Evolutionary conservation across 2,797 vertebrate genomes (phyloP), one percentile per base, ranked within the genome.

Genomic region (Notamacropus eugenii): DNA sequence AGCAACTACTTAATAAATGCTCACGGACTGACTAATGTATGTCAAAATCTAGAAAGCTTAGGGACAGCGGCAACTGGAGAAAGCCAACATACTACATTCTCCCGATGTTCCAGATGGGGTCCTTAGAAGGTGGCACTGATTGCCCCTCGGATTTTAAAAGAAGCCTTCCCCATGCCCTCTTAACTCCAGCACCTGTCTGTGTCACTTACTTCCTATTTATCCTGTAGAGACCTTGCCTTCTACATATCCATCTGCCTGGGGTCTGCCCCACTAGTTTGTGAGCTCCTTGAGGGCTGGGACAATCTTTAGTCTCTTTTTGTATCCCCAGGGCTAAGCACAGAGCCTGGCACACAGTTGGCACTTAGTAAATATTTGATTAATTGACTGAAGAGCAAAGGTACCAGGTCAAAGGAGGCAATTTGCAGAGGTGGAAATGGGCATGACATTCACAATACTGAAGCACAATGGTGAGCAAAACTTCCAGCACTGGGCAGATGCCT

Each of bases 21-120:
- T n/a, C 92, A 54, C 9, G 56, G 55, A 93, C 82, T 96, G 92
- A 87, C 58, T 54, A 50, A 93, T 82, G 16, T 91, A 62, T 95
- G 90, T 40, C 0, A 2, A 74, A 19, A n/a, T 74, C 16, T n/a
- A 74, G 62, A n/a, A 14, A 67, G 34, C 67, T 40, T 22, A 40
- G n/a, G n/a, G 67, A 40, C 13, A n/a, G 62, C 14, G 34, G 62
- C 62, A n/a, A 1, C 34, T 67, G 34, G 62, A n/a, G 16, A n/a
- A 67, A n/a, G 5, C 4, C 14, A n/a, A n/a, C 16, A n/a, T n/a
- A n/a, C 14, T 16, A 19, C 40, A 4, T 82, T 46, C 74, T 74
- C 67, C 28, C n/a, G 62, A 5, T n/a, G 34, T n/a, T 67, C 14
- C 34, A n/a, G 62, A 14, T 1, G 19, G 59, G 59, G 31, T n/a